Conservation (phyloP, 2,888 invertebrate species). For the Chironomus tentans region DNA sequence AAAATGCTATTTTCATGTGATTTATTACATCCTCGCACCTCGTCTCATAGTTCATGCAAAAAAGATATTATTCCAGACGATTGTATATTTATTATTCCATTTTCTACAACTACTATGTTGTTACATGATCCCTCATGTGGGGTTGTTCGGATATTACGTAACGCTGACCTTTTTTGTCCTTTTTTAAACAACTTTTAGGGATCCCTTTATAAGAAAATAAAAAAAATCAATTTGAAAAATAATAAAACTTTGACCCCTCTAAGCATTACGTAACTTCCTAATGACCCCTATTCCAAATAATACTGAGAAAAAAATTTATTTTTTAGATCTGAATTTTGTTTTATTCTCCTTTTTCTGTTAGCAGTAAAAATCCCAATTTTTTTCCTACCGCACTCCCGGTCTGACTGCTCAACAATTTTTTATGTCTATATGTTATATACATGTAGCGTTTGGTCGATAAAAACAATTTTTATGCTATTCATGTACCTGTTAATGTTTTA, state of each 20-base stretch:
- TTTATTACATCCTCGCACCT: slow-evolving; percentile 15
- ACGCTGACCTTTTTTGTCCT: too few species aligned
- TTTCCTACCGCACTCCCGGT: background rate
- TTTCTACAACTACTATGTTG: background rate
- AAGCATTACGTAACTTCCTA: too few species aligned
- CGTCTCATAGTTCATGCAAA: slow-evolving; percentile 4
- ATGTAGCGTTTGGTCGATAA: slow-evolving; percentile 19
- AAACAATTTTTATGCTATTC: slow-evolving; percentile 22
- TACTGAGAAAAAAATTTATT: too few species aligned
- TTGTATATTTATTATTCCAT: slow-evolving; percentile 23
- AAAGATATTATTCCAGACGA: slow-evolving; percentile 17
- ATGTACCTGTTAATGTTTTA: slow-evolving; percentile 26
- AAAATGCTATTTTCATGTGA: slow-evolving; percentile 1
- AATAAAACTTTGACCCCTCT: too few species aligned
- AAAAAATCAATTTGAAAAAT: too few species aligned
- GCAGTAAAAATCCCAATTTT: background rate
- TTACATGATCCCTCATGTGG: too few species aligned
- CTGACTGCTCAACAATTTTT: background rate
- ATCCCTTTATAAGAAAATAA: too few species aligned
- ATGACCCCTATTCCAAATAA: too few species aligned
- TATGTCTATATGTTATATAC: background rate
- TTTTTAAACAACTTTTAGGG: too few species aligned
- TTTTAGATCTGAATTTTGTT: too few species aligned
- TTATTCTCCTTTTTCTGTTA: too few species aligned
- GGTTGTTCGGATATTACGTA: too few species aligned